These are phyloP conservation scores for Dolichopus griseipennis DNA, from an alignment of 2,888 invertebrate genomes.

Conservation along the genomic window DNA sequence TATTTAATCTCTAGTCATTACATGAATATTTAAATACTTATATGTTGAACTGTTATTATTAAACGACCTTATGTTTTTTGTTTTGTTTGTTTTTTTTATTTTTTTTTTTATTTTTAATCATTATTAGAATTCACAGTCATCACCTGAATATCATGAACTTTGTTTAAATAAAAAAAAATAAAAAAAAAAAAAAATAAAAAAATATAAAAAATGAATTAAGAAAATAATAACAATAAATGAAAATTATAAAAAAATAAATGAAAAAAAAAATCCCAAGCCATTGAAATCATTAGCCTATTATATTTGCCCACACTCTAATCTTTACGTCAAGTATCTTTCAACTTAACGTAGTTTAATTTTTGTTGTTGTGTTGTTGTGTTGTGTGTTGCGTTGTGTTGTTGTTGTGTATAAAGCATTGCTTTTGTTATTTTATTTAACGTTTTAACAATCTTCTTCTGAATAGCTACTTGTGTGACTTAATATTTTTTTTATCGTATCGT, in stretches of 20 bases:
- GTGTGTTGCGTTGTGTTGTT: background rate
- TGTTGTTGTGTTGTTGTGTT: background rate
- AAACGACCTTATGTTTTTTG: background rate
- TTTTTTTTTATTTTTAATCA: background rate
- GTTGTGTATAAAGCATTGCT: background rate
- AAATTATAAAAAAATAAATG: background rate
- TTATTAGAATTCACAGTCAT: constrained; percentile 4
- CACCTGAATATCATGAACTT: background rate
- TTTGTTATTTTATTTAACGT: background rate
- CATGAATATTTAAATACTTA: constrained; percentile 4
- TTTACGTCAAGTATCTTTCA: background rate
- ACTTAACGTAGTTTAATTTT: background rate
- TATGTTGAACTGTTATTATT: constrained; percentile 1
- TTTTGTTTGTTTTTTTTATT: too few relatives aligned
- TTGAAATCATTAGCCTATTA: constrained; percentile 4
- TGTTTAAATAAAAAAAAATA: background rate
- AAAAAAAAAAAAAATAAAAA: background rate
- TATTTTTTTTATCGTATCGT: background rate
- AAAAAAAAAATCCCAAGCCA: background rate
- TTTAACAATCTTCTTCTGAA: background rate
- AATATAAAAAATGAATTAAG: background rate
- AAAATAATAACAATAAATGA: background rate
- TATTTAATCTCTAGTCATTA: background rate
- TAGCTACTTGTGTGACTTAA: background rate
- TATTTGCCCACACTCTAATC: background rate